Percentiles rank a stretch among this genome's conserved stretches.
Conservation (phyloP, 1,140 invertebrate species). For the Arctopsyche grandis region DNA sequence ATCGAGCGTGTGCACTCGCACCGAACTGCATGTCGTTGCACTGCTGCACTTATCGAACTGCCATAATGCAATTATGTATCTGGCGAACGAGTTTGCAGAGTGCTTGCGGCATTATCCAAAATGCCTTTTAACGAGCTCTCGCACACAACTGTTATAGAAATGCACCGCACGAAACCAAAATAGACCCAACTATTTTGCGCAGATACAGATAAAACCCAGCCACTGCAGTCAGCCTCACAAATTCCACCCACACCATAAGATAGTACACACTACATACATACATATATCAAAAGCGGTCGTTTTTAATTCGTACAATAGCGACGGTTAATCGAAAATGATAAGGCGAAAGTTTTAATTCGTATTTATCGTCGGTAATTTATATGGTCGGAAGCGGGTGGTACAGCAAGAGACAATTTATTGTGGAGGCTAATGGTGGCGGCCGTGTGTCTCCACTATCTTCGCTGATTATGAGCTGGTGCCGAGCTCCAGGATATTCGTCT, state of each 20-base stretch:
- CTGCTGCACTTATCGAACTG: conserved; percentile 21
- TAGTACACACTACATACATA: too few species aligned
- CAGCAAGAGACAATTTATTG: not conserved
- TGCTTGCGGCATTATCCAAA: conserved; percentile 28
- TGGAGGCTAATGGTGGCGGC: not conserved
- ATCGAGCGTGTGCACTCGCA: conserved; percentile 5
- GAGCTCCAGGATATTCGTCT: conserved; percentile 10
- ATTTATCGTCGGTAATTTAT: too few species aligned
- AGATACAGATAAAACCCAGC: too few species aligned
- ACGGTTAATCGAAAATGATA: too few species aligned
- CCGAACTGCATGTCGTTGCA: not conserved
- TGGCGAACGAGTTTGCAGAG: conserved; percentile 24
- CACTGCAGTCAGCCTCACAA: too few species aligned
- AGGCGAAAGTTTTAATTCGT: too few species aligned
- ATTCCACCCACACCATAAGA: too few species aligned
- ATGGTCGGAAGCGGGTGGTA: too few species aligned
- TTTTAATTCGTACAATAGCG: too few species aligned
- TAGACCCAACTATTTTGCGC: too few species aligned
- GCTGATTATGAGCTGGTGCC: conserved; percentile 13
- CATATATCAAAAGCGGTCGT: too few species aligned
- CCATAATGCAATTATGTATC: conserved; percentile 23
- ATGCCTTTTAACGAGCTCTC: conserved; percentile 20
- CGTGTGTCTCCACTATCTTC: not conserved
- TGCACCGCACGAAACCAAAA: not conserved
- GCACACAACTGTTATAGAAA: not conserved